phyloP scores from a whole-genome alignment of 2,888 invertebrate genomes.

The Melinopterus prodromus region DNA sequence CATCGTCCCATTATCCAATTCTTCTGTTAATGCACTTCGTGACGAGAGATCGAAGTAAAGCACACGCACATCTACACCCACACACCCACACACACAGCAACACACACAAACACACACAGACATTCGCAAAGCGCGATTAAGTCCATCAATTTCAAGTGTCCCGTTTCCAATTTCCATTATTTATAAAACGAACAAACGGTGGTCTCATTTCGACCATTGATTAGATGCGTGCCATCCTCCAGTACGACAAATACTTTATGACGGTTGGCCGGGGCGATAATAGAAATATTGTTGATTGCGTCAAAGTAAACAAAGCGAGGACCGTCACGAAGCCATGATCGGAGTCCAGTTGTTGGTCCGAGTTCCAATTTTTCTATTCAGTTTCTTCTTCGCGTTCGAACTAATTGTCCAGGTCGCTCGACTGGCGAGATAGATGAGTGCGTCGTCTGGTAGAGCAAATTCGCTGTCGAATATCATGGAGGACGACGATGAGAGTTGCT shows the following conservation, averaged over 20 bases:
- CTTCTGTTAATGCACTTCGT: not conserved
- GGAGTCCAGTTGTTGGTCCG: constrained; percentile 8
- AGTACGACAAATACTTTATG: not conserved
- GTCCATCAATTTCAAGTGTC: not conserved
- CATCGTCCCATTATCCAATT: no score
- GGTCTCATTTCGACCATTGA: not conserved
- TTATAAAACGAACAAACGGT: not conserved
- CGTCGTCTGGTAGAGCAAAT: constrained; percentile 34
- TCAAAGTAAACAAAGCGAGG: constrained; percentile 22
- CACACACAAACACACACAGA: not conserved
- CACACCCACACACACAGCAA: not conserved
- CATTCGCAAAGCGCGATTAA: not conserved
- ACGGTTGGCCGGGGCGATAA: constrained; percentile 8
- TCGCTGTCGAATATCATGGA: constrained; percentile 40
- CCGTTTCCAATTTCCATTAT: not conserved
- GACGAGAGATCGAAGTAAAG: not conserved
- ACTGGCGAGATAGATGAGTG: constrained; percentile 27
- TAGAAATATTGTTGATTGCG: constrained; percentile 28
- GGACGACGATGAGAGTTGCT: constrained; percentile 41
- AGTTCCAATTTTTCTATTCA: constrained; percentile 18
- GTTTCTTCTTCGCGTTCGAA: constrained; percentile 18
- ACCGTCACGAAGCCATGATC: constrained; percentile 29
- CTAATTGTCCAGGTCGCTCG: not conserved
- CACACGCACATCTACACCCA: not conserved
- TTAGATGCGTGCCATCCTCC: not conserved